These are phyloP conservation scores for Danio kyathit DNA, from an alignment of 2,797 vertebrate genomes.

Conservation along the genomic window DNA sequence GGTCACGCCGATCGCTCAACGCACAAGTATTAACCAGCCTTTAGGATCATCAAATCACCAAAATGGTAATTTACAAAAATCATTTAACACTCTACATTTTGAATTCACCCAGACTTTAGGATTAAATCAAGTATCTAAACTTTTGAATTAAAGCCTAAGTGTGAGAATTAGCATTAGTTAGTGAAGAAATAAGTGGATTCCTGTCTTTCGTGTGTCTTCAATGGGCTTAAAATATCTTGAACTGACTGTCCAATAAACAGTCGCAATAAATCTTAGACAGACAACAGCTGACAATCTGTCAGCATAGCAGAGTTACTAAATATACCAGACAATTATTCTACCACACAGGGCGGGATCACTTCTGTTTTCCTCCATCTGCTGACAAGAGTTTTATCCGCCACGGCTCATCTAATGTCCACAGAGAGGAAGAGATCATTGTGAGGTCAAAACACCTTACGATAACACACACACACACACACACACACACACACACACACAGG, in stretches of 20 bases:
- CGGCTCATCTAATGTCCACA: conserved; percentile 24
- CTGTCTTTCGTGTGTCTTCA: not conserved
- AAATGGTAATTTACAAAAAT: no score
- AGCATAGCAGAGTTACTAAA: conserved; percentile 68
- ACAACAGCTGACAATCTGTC: conserved; percentile 79
- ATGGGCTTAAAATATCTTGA: conserved; percentile 40
- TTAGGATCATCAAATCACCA: no score
- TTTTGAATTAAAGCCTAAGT: not conserved
- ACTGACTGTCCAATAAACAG: conserved; percentile 44
- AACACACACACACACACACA: not conserved
- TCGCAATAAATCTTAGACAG: conserved; percentile 36
- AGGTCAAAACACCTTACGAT: conserved; percentile 15
- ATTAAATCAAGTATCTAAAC: not conserved
- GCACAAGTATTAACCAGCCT: no score
- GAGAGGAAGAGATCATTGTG: conserved; percentile 17
- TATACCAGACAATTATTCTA: conserved; percentile 73
- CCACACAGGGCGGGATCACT: conserved; percentile 57
- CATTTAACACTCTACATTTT: no score
- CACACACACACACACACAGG: no score
- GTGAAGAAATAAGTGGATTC: not conserved
- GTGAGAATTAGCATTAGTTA: not conserved
- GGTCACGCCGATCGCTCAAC: no score
- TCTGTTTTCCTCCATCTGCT: conserved; percentile 38
- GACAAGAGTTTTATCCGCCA: conserved; percentile 31
- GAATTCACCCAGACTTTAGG: not conserved